phyloP scores from a whole-genome alignment of 1,140 invertebrate species.

The Lordiphosa mommai region DNA sequence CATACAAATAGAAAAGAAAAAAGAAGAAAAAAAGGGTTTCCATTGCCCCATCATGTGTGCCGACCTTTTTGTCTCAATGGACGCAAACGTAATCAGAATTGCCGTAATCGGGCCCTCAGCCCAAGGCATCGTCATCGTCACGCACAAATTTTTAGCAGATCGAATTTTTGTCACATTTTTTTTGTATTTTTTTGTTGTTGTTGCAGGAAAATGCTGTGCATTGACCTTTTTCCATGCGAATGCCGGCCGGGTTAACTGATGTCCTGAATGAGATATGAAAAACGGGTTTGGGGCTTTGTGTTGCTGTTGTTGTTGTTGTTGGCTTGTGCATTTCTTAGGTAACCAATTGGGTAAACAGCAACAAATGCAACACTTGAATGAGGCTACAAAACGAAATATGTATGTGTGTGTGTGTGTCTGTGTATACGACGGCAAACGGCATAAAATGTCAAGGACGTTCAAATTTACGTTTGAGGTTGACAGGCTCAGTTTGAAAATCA shows the following conservation, averaged over 20 bases:
- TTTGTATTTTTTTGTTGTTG: conserved; percentile 6
- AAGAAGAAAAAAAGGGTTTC: conserved; percentile 1
- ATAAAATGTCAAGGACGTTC: conserved; percentile 55
- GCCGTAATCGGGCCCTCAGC: background rate
- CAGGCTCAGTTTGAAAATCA: too few species aligned
- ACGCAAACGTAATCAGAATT: conserved; percentile 10
- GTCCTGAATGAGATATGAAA: background rate
- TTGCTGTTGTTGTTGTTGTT: background rate
- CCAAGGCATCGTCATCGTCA: background rate
- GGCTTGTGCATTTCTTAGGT: background rate
- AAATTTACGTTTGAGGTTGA: conserved; percentile 54
- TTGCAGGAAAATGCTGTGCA: conserved; percentile 37
- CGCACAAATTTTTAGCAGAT: conserved; percentile 30
- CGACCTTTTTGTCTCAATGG: conserved; percentile 13
- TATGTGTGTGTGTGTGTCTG: background rate
- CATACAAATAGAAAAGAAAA: background rate
- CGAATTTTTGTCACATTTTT: conserved; percentile 44
- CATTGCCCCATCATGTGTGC: conserved; percentile 5
- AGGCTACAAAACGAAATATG: conserved; percentile 6
- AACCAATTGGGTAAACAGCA: background rate
- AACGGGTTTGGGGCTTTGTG: background rate
- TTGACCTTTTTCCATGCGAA: conserved; percentile 56
- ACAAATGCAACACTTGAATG: too few species aligned
- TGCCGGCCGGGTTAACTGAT: conserved; percentile 26
- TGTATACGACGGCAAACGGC: conserved; percentile 23